Evolutionary conservation across 2,797 vertebrate species (phyloP), one percentile per base, ranked within the genome.

Genomic region (Peromyscus attwateri): DNA sequence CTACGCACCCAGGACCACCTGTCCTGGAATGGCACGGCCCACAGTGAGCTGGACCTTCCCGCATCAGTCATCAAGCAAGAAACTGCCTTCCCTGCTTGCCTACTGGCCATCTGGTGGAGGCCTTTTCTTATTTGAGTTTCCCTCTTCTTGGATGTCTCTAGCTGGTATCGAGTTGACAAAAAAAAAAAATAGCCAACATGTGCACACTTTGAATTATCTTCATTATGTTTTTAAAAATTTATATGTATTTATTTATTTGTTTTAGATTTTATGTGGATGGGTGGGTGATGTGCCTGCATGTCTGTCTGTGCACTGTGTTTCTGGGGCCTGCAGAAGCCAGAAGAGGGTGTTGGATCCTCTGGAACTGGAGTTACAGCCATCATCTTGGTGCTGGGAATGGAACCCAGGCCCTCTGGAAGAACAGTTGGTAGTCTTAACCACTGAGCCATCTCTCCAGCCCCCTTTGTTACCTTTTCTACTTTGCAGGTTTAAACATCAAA

Each of bases 171-270:
- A 68, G 43, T 49, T 85, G 64, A 66, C 17, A 27, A 64, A 46
- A 82, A 80, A n/a, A 49, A 76, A 37, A 23, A 46, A 46, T 12
- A 43, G 10, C 17, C 62, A 70, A 13, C 12, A 52, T 87, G 52
- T 87, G 19, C 46, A 49, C 49, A 89, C 52, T 95, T 88, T 73
- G 57, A 94, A 89, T 43, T 34, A 75, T 37, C n/a, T 94, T 70
- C 29, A 16, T 70, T 11, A 29, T 62, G 19, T 85, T 43, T 84
- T 85, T 6, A 1, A 68, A 66, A 68, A 1, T 1, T 27, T 84
- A 31, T 84, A 43, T 21, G 64, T 83, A 31, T 31, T 83, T 66
- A 25, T 25, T 49, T 70, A 13, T 52, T 52, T 52, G 13, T 3
- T 70, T 85, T 52, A 70, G 46, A 70, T 52, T 52, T 52, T n/a